These are phyloP conservation scores for Agonum fuliginosum DNA, from an alignment of 2,888 invertebrate species.

Conservation along the genomic window DNA sequence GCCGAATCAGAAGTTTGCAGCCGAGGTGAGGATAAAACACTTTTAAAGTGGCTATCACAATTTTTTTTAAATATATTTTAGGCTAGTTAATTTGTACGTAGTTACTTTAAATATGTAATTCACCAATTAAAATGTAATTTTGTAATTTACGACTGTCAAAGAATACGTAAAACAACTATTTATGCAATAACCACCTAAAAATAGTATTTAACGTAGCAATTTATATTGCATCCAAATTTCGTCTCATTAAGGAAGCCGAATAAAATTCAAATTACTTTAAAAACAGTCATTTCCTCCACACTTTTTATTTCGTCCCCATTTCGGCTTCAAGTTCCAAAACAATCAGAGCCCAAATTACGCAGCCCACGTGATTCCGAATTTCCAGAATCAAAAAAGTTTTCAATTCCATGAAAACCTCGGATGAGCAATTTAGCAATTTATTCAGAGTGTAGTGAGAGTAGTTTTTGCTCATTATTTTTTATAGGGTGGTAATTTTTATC, in stretches of 20 bases:
- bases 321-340: too few species aligned
- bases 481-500: slow-evolving; percentile 58
- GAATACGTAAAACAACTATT: too few species aligned
- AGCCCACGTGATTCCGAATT: slow-evolving; percentile 26
- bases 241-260: not conserved
- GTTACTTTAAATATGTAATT: too few species aligned
- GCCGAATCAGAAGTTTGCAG: too few species aligned
- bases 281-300: slow-evolving; percentile 9
- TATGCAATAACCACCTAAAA: too few species aligned
- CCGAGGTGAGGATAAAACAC: too few species aligned
- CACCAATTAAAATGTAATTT: too few species aligned
- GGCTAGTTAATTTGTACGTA: too few species aligned
- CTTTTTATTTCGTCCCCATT: slow-evolving; percentile 1
- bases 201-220: too few species aligned
- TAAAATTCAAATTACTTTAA: slow-evolving; percentile 29
- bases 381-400: slow-evolving; percentile 47
- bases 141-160: too few species aligned
- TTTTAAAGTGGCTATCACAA: too few species aligned
- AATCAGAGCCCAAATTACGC: slow-evolving; percentile 26
- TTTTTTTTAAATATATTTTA: too few species aligned
- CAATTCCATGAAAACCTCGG: slow-evolving; percentile 50
- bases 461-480: slow-evolving; percentile 58
- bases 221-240: not conserved
- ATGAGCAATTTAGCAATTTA: slow-evolving; percentile 57
- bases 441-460: slow-evolving; percentile 45